These are phyloP conservation scores for Karalla daura DNA, from an alignment of 2,797 vertebrate genomes.

Conservation along the genomic window DNA sequence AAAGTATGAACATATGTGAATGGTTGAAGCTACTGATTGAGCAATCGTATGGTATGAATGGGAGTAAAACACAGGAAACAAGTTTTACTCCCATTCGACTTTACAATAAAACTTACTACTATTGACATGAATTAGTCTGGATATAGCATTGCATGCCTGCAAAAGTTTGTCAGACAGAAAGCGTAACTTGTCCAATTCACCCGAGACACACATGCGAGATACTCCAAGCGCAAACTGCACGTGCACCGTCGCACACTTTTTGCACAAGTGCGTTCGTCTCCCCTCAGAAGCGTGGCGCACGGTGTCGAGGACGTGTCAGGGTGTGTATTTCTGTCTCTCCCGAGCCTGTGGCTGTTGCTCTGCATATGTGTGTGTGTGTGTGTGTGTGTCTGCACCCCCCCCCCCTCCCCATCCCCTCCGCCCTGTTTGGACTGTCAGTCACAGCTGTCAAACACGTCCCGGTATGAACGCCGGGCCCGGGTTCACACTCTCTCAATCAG, in stretches of 20 bases:
- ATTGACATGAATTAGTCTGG: not conserved
- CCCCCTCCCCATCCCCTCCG: too few species aligned
- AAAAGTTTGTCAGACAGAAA: constrained; percentile 14
- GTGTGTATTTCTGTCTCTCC: constrained; percentile 56
- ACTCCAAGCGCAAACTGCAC: constrained; percentile 30
- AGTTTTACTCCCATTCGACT: not conserved
- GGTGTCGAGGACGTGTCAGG: constrained; percentile 31
- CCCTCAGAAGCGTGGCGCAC: constrained; percentile 10
- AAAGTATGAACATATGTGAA: too few species aligned
- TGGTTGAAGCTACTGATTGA: too few species aligned
- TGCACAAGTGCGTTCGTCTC: not conserved
- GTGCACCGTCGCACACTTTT: constrained; percentile 1
- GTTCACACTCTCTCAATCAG: constrained; percentile 65
- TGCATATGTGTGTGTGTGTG: constrained; percentile 38
- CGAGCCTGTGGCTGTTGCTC: constrained; percentile 49
- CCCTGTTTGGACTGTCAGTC: constrained; percentile 64
- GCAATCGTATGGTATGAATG: not conserved
- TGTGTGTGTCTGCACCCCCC: too few species aligned
- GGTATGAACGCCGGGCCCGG: constrained; percentile 32
- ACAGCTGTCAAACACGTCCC: constrained; percentile 68
- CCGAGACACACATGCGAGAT: constrained; percentile 8
- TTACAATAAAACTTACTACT: not conserved
- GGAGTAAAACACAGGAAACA: not conserved
- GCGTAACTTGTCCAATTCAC: constrained; percentile 21
- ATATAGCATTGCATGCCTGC: not conserved